Conservation (phyloP, 2,113 vertebrate species). For the Nycticryphes semicollaris region DNA sequence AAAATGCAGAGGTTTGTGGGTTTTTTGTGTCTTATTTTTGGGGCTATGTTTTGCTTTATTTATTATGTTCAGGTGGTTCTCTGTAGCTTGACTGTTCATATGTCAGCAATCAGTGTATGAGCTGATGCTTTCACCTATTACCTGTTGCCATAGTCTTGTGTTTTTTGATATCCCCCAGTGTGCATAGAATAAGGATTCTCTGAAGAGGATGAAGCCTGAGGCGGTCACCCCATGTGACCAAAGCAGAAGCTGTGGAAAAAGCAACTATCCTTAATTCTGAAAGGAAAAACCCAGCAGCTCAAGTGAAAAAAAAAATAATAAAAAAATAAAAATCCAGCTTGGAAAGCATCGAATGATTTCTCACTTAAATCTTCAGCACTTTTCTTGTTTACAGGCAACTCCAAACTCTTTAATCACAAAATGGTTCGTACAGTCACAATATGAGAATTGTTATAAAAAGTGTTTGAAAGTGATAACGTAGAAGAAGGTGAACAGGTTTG, state of each 20-base stretch:
- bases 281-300: not conserved
- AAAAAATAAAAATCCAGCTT: not conserved
- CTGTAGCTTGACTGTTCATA: not conserved
- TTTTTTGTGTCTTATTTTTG: not conserved
- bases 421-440: not conserved
- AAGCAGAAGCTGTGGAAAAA: constrained; percentile 44
- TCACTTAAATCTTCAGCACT: not conserved
- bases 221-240: not conserved
- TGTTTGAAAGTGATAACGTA: not conserved
- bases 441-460: not conserved
- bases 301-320: not conserved
- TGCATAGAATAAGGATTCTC: not conserved
- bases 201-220: accelerated
- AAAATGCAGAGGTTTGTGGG: not conserved
- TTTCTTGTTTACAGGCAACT: not conserved
- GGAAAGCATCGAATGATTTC: constrained; percentile 34
- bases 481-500: not conserved
- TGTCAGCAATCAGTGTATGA: not conserved
- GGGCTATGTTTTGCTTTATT: not conserved
- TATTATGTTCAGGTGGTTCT: not conserved
- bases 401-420: not conserved
- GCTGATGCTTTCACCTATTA: not conserved
- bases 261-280: not conserved
- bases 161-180: not conserved
- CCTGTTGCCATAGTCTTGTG: not conserved